phyloP scores from a whole-genome alignment of 2,797 vertebrate genomes.

The Florisuga fusca region DNA sequence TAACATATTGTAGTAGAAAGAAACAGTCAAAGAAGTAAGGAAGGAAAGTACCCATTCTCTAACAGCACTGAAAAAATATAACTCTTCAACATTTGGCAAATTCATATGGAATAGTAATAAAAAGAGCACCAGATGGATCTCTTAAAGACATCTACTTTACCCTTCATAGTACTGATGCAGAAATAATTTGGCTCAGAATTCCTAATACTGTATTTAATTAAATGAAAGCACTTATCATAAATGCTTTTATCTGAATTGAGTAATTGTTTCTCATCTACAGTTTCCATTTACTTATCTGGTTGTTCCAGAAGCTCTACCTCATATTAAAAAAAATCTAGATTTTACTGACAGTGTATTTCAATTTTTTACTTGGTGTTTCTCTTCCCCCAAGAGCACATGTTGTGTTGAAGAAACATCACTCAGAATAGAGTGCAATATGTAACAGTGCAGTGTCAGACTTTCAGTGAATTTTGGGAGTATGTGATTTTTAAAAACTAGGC shows the following conservation, averaged over 20 bases:
- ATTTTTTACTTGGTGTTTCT: not conserved
- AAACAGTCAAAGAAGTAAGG: not conserved
- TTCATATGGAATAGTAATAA: not conserved
- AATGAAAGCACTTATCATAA: not conserved
- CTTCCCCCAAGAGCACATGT: not conserved
- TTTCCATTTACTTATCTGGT: not conserved
- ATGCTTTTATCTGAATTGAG: not conserved
- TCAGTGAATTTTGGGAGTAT: not conserved
- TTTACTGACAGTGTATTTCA: not conserved
- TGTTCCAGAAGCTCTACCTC: not conserved
- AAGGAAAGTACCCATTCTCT: not conserved
- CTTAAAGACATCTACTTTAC: not conserved
- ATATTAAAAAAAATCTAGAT: not conserved
- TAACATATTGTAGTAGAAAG: not conserved
- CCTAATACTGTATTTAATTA: not conserved
- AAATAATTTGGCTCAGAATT: conserved; percentile 18
- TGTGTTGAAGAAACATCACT: not conserved
- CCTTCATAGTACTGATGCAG: not conserved
- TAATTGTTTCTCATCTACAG: not conserved
- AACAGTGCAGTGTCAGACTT: not conserved
- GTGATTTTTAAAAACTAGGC: not conserved
- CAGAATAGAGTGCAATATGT: not conserved
- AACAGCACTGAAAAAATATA: not conserved
- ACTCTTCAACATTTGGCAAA: not conserved
- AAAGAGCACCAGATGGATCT: not conserved